Conservation (phyloP, 92 coral and sea anemone species). For the Virgularia gustaviana region DNA sequence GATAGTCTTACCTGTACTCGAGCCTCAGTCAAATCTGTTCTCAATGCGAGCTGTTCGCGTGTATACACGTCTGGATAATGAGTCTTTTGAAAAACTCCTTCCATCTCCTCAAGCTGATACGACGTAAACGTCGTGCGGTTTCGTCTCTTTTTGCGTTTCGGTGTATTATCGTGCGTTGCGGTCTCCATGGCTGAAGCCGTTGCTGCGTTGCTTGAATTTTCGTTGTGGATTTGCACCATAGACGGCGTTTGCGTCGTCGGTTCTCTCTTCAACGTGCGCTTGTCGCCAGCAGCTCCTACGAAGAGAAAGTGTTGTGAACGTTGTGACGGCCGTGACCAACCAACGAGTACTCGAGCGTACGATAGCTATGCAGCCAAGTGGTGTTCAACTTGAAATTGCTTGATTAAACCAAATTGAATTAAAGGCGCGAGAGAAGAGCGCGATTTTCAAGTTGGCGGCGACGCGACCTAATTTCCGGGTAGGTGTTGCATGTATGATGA, state of each 20-base stretch:
- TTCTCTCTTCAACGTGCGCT: slow-evolving; percentile 32
- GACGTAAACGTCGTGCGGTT: slow-evolving; percentile 97
- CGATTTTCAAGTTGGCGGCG: slow-evolving; percentile 46
- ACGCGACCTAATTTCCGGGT: slow-evolving; percentile 43
- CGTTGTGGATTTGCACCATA: slow-evolving; percentile 37
- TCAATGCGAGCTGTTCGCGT: slow-evolving; percentile 89
- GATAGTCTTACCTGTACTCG: slow-evolving; percentile 87
- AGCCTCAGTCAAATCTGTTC: slow-evolving; percentile 97
- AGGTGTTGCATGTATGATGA: too few relatives aligned
- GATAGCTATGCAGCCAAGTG: too few relatives aligned
- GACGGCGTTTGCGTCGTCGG: slow-evolving; percentile 29
- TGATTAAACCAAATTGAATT: slow-evolving; percentile 45
- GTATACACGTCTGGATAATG: slow-evolving; percentile 99
- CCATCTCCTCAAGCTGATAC: slow-evolving; percentile 99
- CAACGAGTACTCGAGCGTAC: too few relatives aligned
- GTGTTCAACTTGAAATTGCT: slow-evolving; percentile 34
- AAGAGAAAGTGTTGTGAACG: too few relatives aligned
- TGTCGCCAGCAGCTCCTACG: slow-evolving; percentile 28
- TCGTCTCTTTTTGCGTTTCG: slow-evolving; percentile 94
- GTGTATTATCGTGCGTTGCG: slow-evolving; percentile 67
- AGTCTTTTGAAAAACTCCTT: slow-evolving; percentile 93
- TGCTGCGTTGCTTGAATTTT: slow-evolving; percentile 13
- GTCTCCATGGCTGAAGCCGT: slow-evolving; percentile 68
- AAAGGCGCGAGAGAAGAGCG: slow-evolving; percentile 40
- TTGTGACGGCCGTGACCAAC: too few relatives aligned